Percentiles rank a stretch among this genome's conserved stretches.
phyloP scores from a whole-genome alignment of 2,113 vertebrate species.

The Oreamnos americanus region DNA sequence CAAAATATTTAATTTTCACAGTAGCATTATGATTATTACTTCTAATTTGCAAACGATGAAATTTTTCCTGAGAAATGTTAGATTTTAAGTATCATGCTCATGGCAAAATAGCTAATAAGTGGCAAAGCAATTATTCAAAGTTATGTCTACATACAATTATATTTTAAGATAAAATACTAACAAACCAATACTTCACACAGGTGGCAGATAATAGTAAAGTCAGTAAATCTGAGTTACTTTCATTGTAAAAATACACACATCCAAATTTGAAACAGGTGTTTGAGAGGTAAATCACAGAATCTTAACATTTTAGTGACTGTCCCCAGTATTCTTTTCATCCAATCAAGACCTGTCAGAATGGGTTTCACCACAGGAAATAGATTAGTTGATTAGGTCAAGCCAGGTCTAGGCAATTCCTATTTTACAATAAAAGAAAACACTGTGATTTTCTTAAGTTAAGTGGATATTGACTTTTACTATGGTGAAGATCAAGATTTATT shows the following conservation, averaged over 20 bases:
- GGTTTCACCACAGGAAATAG: constrained; percentile 9
- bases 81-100: background rate
- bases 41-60: background rate
- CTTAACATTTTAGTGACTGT: background rate
- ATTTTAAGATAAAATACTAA: background rate
- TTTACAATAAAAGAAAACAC: constrained; percentile 64
- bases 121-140: background rate
- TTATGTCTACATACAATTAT: background rate
- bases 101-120: background rate
- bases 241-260: background rate
- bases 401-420: constrained; percentile 37
- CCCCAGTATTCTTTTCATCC: background rate
- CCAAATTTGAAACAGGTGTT: background rate
- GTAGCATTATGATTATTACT: background rate
- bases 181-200: background rate
- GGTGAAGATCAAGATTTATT: constrained; percentile 69
- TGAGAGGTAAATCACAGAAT: background rate
- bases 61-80: background rate
- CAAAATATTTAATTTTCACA: background rate
- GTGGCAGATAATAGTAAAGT: background rate
- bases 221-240: background rate
- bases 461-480: constrained; percentile 70
- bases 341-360: background rate
- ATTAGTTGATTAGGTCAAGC: constrained; percentile 3
- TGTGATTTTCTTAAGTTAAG: constrained; percentile 70